Percentiles rank a stretch among this genome's conserved stretches.
Conservation (phyloP, 2,797 vertebrate species). For the Paguma larvata region DNA sequence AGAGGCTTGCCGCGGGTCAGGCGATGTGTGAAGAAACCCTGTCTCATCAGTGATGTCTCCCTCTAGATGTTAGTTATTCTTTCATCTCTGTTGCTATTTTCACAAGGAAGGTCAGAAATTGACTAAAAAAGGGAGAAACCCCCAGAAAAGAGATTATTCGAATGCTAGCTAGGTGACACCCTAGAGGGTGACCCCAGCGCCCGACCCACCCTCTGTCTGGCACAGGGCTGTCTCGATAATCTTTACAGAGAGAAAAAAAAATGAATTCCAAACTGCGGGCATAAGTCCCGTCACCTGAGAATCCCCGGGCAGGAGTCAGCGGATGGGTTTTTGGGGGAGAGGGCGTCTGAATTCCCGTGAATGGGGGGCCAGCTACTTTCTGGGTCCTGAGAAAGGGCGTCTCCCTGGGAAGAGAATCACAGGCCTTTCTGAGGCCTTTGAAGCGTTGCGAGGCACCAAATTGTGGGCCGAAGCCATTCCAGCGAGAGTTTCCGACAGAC, state of each 20-base stretch:
- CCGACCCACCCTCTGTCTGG: not conserved
- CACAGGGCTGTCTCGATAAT: not conserved
- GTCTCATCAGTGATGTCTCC: too few relatives aligned
- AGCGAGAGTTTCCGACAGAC: not conserved
- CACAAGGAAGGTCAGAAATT: not conserved
- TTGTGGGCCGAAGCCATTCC: not conserved
- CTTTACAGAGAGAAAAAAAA: not conserved
- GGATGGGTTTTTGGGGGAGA: not conserved
- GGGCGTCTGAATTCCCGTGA: not conserved
- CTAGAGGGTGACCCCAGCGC: too few relatives aligned
- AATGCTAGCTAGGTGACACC: too few relatives aligned
- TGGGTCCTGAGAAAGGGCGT: not conserved
- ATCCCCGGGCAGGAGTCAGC: fast-evolving
- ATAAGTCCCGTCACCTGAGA: not conserved
- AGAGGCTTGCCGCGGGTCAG: not conserved
- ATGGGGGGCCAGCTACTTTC: not conserved
- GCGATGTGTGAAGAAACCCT: not conserved
- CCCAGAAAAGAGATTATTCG: not conserved
- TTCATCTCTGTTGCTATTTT: not conserved
- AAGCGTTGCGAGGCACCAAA: not conserved
- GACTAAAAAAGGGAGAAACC: not conserved
- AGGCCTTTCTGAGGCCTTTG: not conserved
- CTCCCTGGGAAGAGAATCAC: not conserved
- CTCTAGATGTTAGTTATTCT: not conserved
- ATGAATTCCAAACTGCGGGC: not conserved